Base-by-base conservation (phyloP, 2,797 vertebrate species). In the Gastrophryne carolinensis region DNA sequence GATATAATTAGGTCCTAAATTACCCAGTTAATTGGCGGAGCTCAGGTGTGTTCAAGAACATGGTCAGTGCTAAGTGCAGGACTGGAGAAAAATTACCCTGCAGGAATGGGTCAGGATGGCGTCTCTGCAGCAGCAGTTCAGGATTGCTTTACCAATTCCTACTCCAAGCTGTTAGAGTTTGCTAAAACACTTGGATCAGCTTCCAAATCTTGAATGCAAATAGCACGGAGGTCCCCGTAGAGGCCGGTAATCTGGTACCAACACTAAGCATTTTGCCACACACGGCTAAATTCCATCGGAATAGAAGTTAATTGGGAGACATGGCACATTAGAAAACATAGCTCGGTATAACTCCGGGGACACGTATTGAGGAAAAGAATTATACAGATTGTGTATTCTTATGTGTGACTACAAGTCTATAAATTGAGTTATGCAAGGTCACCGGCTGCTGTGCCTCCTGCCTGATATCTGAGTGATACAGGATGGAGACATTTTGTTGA, bases 401-500 rank as follows among this genome's bases (percentile, higher is more conserved):
- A 49, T 21, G 11, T 32, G 41, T 24, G 21, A 26, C 30, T 61
- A 17, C 9, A 26, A 37, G 61, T 65, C 72, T 15, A 57, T 65
- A 65, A 47, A n/a, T 32, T 39, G 30, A 23, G 15, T 76, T 54
- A 69, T 32, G 35, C 27, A 15, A 53, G 35, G 32, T 68, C 67
- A 17, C 32, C 23, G 64, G 21, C 47, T 70, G 32, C 58, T 35
- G 47, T 56, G 44, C 58, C 13, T 50, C 7, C 57, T 17, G 19
- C 23, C 21, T 37, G 26, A 63, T 64, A 47, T 21, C 47, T 26
- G 10, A 58, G 24, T 21, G 50, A 65, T 57, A 32, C 19, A 29
- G 26, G 44, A 53, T 24, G 65, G 44, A 65, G 60, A 26, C 9
- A 53, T 34, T 58, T 65, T 52, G 17, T 52, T 17, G 35, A 60